Base-by-base conservation (phyloP, 2,113 vertebrate genomes). In the Stigmatopora nigra region DNA sequence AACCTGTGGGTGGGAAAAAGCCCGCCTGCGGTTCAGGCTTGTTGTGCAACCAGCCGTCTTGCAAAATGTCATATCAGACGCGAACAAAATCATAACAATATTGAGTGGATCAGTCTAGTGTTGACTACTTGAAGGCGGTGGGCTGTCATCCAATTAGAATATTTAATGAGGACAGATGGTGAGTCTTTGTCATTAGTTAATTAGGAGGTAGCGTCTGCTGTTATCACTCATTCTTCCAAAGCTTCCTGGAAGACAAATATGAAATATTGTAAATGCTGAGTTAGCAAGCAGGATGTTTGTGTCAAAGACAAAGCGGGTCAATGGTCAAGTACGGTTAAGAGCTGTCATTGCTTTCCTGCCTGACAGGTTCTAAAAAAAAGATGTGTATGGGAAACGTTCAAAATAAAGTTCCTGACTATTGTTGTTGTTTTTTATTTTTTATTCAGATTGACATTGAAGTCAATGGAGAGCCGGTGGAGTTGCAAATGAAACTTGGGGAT, bases 401-500 rank as follows among this genome's bases (percentile, higher is more conserved):
- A 41, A 41, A 41, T 41, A 41, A 41, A 41, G 38, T 41, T 41
- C 38, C 38, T 41, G 1, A 38, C 6, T n/a, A 11, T 31, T n/a
- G 9, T 16, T n/a, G 0, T 4, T 1, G 41, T 61, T 19, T 0
- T 44, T 7, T 13, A 20, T 13, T 11, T 48, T n/a, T 53, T 56
- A n/a, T 78, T 22, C 84, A 99, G 96, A 98, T 99, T 58, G 97
- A 99, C 83, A 99, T 99, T 55, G 97, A 99, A 89, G 95, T 99
- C 76, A 99, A 99, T 69, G 97, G 97, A 0, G 94, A 92, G 68
- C 91, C 94, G 0, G 95, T 98, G 64, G 93, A 98, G 69, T 91
- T 99, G 86, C 97, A 99, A 77, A 99, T 99, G 97, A 99, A 99
- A 77, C 84, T 99, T 35, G 96, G 97, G 52, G 97, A 99, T 83